These are phyloP conservation scores for Xenopus tropicalis DNA, from an alignment of 2,113 vertebrate species.

Conservation along the genomic window UCB_Xtro_10.0 CM004451.2:15653501-15654000, in stretches of 20 bases:
- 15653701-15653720: slow-evolving; percentile 32
- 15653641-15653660: slow-evolving; percentile 34
- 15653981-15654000: no score
- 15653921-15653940: neutral
- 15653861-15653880: slow-evolving; percentile 62
- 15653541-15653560: neutral
- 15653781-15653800: slow-evolving; percentile 5
- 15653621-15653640: neutral
- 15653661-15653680: slow-evolving; percentile 37
- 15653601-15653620: neutral
- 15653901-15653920: slow-evolving; percentile 53
- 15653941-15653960: neutral
- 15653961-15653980: neutral
- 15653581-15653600: neutral
- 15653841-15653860: slow-evolving; percentile 46
- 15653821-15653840: neutral
- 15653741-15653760: slow-evolving; percentile 1
- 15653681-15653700: slow-evolving; percentile 27
- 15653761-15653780: slow-evolving; percentile 3
- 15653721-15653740: slow-evolving; percentile 9
- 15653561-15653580: neutral
- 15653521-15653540: neutral
- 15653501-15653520: no score
- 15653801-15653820: neutral
- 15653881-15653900: slow-evolving; percentile 56